phyloP scores from a whole-genome alignment of 2,888 invertebrate genomes.

The Ophion ellenae region DNA sequence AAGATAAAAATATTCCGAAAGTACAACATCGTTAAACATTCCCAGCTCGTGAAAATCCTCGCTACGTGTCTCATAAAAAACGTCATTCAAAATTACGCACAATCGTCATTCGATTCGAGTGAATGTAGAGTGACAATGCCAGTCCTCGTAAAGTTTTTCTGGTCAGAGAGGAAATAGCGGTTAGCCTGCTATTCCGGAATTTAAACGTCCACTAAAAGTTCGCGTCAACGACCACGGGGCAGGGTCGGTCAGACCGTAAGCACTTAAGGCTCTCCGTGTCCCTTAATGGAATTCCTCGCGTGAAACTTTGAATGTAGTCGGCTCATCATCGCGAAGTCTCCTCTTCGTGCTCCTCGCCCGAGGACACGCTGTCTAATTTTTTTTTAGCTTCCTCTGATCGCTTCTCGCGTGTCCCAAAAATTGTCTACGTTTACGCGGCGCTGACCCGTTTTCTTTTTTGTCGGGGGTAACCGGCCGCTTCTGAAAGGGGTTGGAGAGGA shows the following conservation, averaged over 20 bases:
- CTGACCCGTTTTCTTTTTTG: conserved; percentile 64
- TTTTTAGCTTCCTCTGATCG: conserved; percentile 32
- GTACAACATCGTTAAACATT: too few relatives aligned
- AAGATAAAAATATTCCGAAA: too few relatives aligned
- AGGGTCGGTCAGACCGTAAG: neutral
- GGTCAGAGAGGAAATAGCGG: conserved; percentile 21
- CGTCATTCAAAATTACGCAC: neutral
- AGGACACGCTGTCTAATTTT: conserved; percentile 34
- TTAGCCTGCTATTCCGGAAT: neutral
- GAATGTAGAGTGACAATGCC: neutral
- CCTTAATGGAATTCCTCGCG: conserved; percentile 39
- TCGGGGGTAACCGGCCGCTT: conserved; percentile 60
- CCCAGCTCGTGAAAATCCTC: too few relatives aligned
- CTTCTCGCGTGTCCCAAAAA: conserved; percentile 56
- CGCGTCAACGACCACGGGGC: conserved; percentile 11
- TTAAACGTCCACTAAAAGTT: conserved; percentile 31
- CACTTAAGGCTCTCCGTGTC: conserved; percentile 13
- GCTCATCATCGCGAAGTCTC: conserved; percentile 21
- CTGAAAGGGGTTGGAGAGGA: conserved; percentile 69
- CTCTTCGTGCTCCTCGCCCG: neutral
- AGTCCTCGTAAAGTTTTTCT: conserved; percentile 23
- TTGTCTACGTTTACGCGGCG: conserved; percentile 64
- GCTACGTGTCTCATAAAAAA: too few relatives aligned
- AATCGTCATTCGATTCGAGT: neutral
- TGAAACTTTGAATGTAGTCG: neutral